Evolutionary conservation across 2,888 invertebrate species (phyloP), one percentile per base, ranked within the genome.

Genomic region (Uloborus plumipes): DNA sequence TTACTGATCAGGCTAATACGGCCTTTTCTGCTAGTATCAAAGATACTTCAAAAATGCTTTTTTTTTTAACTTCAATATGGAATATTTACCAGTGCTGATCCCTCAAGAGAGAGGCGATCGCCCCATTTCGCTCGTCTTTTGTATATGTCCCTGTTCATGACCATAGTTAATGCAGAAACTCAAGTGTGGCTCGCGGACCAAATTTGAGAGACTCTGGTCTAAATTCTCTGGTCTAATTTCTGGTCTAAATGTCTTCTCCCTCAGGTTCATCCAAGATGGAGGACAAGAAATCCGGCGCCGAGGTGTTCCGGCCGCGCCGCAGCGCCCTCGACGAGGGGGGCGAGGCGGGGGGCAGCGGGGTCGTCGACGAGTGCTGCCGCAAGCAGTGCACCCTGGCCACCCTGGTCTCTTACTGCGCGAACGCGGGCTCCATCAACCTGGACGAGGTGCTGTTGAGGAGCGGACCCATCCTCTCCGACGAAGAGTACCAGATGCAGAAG

Each of bases 331-430:
- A 14, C 13, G 61, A n/a, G n/a, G 50, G 53, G 16, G 18, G 11
- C 61, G 50, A 20, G 3, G 66, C 53, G 16, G 14, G 4, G 61
- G 50, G 31, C 9, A 65, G 59, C 22, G 82, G 82, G n/a, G 77
- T 83, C 1, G 82, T 77, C 11, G 72, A 83, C 39, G 77, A 83
- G 59, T 83, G 82, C 55, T 83, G 82, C 67, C 66, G 62, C 18
- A 77, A 67, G 50, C 77, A 72, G 39, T 83, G 82, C 22, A 75
- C 76, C 2, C 39, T 83, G 1, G 26, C 77, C 26, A 83, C 82
- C 14, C 16, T 83, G 26, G 77, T 50, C 18, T 77, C 76, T 2
- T 83, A 83, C 49, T 83, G 82, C 7, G 82, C 82, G 15, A 71
- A 70, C 50, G 61, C 59, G 18, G 75, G 62, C 3, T 69, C 50